These are phyloP conservation scores for Hyposoter dolosus DNA, from an alignment of 2,888 invertebrate genomes.

Conservation along the genomic window DNA sequence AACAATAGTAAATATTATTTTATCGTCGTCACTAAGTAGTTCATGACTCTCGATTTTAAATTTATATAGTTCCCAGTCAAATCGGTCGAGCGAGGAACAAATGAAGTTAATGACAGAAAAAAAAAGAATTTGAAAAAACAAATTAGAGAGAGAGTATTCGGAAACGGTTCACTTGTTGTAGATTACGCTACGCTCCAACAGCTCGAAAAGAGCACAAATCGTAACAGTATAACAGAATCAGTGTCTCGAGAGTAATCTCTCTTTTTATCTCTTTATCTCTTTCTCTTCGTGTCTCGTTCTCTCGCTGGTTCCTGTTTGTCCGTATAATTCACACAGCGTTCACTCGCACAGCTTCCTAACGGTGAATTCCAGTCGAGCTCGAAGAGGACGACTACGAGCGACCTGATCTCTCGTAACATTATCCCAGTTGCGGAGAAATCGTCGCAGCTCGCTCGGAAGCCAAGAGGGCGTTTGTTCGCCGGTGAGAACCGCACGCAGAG, in stretches of 20 bases:
- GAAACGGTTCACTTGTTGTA: constrained; percentile 61
- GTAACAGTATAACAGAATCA: constrained; percentile 54
- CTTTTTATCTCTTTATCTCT: constrained; percentile 1
- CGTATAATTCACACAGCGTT: constrained; percentile 62
- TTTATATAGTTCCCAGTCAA: constrained; percentile 21
- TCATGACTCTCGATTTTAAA: constrained; percentile 5
- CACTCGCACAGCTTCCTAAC: constrained; percentile 70
- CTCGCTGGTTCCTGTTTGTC: constrained; percentile 48
- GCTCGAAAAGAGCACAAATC: constrained; percentile 40
- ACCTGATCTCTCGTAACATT: constrained; percentile 80
- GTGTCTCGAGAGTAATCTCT: constrained; percentile 50
- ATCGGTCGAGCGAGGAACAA: constrained; percentile 13
- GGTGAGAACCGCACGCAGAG: neutral
- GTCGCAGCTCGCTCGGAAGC: constrained; percentile 68
- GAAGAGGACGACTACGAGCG: constrained; percentile 62
- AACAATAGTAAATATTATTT: neutral
- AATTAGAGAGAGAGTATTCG: constrained; percentile 63
- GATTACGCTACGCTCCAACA: constrained; percentile 61
- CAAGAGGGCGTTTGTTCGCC: constrained; percentile 48
- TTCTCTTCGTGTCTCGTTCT: constrained; percentile 7
- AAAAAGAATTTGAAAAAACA: constrained; percentile 13
- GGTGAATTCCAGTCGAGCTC: constrained; percentile 77
- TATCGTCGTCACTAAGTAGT: neutral
- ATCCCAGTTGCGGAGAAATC: constrained; percentile 82
- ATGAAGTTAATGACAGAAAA: constrained; percentile 1